Evolutionary conservation across 2,797 vertebrate species (phyloP).

Genomic region (Brachyrhaphis roseni): DNA sequence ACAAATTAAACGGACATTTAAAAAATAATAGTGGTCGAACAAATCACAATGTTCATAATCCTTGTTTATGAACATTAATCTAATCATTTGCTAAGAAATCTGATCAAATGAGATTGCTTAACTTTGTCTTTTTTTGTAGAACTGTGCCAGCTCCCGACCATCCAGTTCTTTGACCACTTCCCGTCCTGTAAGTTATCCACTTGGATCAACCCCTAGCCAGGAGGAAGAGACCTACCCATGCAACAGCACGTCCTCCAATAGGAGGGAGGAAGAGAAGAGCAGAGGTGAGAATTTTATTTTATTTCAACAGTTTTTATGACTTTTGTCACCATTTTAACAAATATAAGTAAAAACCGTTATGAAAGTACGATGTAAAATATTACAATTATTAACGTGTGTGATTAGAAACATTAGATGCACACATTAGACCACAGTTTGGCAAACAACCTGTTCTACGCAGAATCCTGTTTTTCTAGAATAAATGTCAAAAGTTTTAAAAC

Average conservation of each 20-base stretch:
- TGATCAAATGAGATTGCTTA: neutral
- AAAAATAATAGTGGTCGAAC: neutral
- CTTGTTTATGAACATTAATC: no score
- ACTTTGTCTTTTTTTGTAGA: slow-evolving; percentile 60
- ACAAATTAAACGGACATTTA: neutral
- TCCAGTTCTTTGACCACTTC: slow-evolving; percentile 78
- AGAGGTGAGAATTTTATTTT: slow-evolving; percentile 43
- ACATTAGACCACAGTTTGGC: neutral
- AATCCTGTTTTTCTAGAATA: neutral
- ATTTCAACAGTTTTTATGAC: neutral
- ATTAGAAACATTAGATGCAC: neutral
- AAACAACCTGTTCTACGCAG: neutral
- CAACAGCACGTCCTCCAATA: slow-evolving; percentile 22
- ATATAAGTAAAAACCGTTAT: neutral
- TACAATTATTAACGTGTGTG: neutral
- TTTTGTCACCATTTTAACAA: neutral
- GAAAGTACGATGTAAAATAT: neutral
- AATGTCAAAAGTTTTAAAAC: neutral
- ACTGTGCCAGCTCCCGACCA: slow-evolving; percentile 78
- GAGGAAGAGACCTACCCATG: slow-evolving; percentile 60
- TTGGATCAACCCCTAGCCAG: slow-evolving; percentile 50
- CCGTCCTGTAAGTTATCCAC: slow-evolving; percentile 72
- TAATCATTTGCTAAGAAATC: neutral
- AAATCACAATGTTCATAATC: neutral
- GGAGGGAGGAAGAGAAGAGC: slow-evolving; percentile 35